Percentiles rank a stretch among this genome's conserved stretches.
phyloP scores from a whole-genome alignment of 2,888 invertebrate species.

The Lasioglossum marginatum region DNA sequence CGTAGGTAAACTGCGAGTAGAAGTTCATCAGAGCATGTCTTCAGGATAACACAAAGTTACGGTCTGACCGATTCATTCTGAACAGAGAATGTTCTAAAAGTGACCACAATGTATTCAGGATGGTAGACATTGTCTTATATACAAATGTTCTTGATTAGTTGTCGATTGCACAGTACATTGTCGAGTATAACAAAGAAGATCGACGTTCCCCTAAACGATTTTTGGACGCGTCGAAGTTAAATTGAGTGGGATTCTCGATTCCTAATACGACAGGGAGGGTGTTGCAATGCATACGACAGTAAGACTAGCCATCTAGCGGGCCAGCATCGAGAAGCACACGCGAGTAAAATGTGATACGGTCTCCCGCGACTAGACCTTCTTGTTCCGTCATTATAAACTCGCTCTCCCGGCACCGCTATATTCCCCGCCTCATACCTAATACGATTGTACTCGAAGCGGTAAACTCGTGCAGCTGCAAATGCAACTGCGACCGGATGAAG shows the following conservation, averaged over 20 bases:
- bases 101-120: too few relatives aligned
- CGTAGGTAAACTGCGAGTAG: too few relatives aligned
- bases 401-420: slow-evolving; percentile 48
- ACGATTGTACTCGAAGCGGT: slow-evolving; percentile 61
- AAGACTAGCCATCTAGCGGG: slow-evolving; percentile 8
- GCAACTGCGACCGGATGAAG: slow-evolving; percentile 35
- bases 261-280: slow-evolving; percentile 32
- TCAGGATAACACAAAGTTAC: too few relatives aligned
- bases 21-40: too few relatives aligned
- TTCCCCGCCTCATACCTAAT: slow-evolving; percentile 55
- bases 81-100: too few relatives aligned
- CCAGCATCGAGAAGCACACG: slow-evolving; percentile 27
- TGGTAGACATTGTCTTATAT: too few relatives aligned
- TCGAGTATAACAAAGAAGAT: background rate
- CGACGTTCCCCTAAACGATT: background rate
- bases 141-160: too few relatives aligned
- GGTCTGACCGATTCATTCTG: too few relatives aligned
- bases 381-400: slow-evolving; percentile 76
- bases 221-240: slow-evolving; percentile 33
- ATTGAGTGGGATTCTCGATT: slow-evolving; percentile 36
- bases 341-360: slow-evolving; percentile 68
- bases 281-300: slow-evolving; percentile 6
- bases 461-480: slow-evolving; percentile 44
- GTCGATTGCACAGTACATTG: too few relatives aligned
- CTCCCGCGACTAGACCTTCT: slow-evolving; percentile 72